Conservation (phyloP, 2,888 invertebrate species). For the Cloeon dipterum region DNA sequence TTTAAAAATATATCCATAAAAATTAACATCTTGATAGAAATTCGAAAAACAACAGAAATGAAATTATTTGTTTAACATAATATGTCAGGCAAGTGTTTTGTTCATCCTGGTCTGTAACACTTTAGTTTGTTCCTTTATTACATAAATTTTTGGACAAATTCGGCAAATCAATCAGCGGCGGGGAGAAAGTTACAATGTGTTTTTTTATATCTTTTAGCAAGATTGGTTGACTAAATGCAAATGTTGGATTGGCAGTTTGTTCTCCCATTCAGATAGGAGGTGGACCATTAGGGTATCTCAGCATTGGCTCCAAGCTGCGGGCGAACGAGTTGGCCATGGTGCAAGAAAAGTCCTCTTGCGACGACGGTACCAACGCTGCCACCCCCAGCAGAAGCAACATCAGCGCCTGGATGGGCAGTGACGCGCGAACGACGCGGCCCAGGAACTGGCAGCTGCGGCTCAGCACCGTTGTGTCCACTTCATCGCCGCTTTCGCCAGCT, state of each 20-base stretch:
- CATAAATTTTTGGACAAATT: too few relatives aligned
- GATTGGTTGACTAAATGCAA: too few relatives aligned
- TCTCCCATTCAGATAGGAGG: constrained; percentile 49
- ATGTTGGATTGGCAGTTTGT: too few relatives aligned
- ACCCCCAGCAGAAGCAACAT: constrained; percentile 81
- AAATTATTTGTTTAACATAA: constrained; percentile 1
- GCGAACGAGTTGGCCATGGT: constrained; percentile 65
- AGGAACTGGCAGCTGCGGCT: constrained; percentile 61
- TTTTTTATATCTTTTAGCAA: too few relatives aligned
- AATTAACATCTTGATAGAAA: too few relatives aligned
- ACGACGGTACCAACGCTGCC: constrained; percentile 75
- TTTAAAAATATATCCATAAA: too few relatives aligned
- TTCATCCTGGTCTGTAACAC: background rate
- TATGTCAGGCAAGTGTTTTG: background rate
- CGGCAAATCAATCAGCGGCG: too few relatives aligned
- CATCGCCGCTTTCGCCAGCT: constrained; percentile 18
- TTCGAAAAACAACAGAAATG: too few relatives aligned
- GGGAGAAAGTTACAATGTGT: background rate
- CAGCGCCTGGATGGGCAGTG: constrained; percentile 83
- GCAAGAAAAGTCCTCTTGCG: constrained; percentile 66
- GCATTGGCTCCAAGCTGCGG: constrained; percentile 64
- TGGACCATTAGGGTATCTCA: constrained; percentile 79
- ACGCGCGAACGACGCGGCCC: constrained; percentile 72
- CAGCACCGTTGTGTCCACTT: constrained; percentile 39
- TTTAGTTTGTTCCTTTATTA: constrained; percentile 1